phyloP scores from a whole-genome alignment of 2,113 vertebrate genomes.

The Phrynosoma blainvillii region DNA sequence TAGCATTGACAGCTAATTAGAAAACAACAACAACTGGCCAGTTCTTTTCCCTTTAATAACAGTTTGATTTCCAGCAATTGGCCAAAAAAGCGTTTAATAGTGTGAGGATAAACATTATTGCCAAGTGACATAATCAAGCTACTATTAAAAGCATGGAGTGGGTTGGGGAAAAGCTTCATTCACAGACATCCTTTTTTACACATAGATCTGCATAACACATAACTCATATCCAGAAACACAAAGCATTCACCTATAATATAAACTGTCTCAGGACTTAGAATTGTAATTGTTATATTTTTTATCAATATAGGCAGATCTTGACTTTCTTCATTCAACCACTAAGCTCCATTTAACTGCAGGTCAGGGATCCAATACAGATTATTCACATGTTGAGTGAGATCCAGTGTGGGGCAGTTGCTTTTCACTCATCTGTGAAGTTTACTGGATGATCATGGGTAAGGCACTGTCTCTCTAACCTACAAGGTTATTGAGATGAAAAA shows the following conservation, averaged over 20 bases:
- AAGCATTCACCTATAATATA: neutral
- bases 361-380: neutral
- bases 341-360: neutral
- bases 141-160: neutral
- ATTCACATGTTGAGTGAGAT: neutral
- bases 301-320: neutral
- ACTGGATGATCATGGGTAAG: neutral
- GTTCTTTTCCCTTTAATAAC: neutral
- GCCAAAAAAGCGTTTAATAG: neutral
- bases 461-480: neutral
- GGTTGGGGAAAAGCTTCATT: neutral
- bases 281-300: conserved; percentile 27
- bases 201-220: neutral
- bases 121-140: neutral
- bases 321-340: neutral
- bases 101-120: neutral
- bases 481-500: neutral
- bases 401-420: neutral
- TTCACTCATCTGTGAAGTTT: neutral
- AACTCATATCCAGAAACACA: conserved; percentile 16
- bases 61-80: neutral
- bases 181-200: neutral
- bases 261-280: conserved; percentile 6
- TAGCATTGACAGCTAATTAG: neutral
- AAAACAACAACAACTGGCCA: neutral